Evolutionary conservation across 2,888 invertebrate genomes (phyloP), one percentile per base, ranked within the genome.

Genomic region (Gymnosoma rotundatum): DNA sequence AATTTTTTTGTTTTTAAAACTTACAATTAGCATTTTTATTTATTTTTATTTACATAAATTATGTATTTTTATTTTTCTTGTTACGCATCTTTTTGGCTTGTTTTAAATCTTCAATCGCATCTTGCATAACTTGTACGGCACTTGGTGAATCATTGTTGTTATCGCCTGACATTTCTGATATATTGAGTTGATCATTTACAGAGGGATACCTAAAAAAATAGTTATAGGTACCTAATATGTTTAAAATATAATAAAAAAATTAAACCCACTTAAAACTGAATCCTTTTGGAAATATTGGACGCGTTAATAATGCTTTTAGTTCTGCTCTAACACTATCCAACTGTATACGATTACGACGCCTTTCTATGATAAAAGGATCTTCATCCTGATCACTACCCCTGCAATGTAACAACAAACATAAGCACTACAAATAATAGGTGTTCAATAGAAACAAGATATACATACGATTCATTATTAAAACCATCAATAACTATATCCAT

Each of bases 401-500:
- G 42, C 6, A 86, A 42, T 12, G 14, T 45, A 45, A 14, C 12
- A 10, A 45, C 12, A 48, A 48, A 32, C 52, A 45, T 1, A 61
- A 58, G 10, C 8, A 54, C 18, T 42, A 25, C 14, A 42, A 12
- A 42, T 42, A 12, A 25, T 38, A 76, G 48, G 42, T 60, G 64
- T 16, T 80, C 56, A 69, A 73, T 45, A 67, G 56, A 78, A 69
- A 78, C 74, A 72, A 66, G 0, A 8, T 12, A 20, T 0, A 78
- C 70, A n/a, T 87, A 92, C 92, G 89, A 89, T 18, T 88, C 90
- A 87, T 90, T 88, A 83, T 93, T 93, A 83, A 95, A 95, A 52
- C 97, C 96, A 88, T 98, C 98, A 2, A 98, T 93, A 81, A 99
- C 94, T 88, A 98, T 96, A 91, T 99, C 99, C 95, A 98, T 96